Percentiles rank a stretch among this genome's conserved stretches.
These are phyloP conservation scores for Tetrax tetrax DNA, from an alignment of 2,113 vertebrate species.

Conservation along the genomic window DNA sequence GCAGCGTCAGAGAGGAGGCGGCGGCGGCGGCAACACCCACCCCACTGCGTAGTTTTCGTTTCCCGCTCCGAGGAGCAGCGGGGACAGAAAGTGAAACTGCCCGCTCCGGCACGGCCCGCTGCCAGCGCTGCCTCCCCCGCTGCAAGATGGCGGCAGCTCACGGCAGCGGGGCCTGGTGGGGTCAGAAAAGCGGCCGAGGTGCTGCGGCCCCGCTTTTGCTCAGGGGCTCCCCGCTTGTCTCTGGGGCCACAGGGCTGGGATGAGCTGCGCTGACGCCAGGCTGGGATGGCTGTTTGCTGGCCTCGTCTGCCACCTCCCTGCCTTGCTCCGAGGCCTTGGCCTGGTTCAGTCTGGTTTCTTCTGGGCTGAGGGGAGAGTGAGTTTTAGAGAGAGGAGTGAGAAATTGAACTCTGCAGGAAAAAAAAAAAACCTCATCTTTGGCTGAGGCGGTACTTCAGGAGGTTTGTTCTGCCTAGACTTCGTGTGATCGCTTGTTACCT, in stretches of 20 bases:
- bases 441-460: too few species aligned
- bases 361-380: background rate
- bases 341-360: background rate
- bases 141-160: background rate
- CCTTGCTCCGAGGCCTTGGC: fast-evolving
- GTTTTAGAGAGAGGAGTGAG: background rate
- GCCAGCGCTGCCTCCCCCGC: background rate
- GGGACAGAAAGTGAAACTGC: conserved; percentile 50
- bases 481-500: fast-evolving
- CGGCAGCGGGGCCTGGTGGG: fast-evolving
- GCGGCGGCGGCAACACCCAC: background rate
- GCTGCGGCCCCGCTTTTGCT: fast-evolving
- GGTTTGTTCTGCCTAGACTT: background rate
- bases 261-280: too few species aligned
- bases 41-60: conserved; percentile 8
- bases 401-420: background rate
- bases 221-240: too few species aligned
- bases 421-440: background rate
- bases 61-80: fast-evolving
- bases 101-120: fast-evolving
- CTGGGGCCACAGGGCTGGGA: background rate
- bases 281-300: fast-evolving
- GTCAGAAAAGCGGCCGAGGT: fast-evolving
- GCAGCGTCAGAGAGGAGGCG: too few species aligned
- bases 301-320: fast-evolving